Evolutionary conservation across 2,888 invertebrate genomes (phyloP).

Genomic region (Sthenelais limicola): DNA sequence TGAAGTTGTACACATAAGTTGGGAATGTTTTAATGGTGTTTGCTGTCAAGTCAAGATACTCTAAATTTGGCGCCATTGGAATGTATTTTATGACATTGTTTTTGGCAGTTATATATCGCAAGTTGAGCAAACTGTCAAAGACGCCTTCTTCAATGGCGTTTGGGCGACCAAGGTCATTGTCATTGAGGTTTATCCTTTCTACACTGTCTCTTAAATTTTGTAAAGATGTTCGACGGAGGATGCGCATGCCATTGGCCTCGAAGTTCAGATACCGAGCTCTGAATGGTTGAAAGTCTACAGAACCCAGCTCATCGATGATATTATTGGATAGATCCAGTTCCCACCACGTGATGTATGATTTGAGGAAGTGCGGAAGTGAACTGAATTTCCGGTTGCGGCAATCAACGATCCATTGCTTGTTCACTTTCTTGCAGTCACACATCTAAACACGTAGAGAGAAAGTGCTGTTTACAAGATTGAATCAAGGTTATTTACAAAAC

Average conservation of each 20-base stretch:
- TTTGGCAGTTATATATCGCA: neutral
- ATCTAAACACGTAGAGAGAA: neutral
- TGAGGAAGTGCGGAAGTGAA: conserved; percentile 7
- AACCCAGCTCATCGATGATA: neutral
- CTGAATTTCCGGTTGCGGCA: neutral
- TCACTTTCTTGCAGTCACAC: conserved; percentile 14
- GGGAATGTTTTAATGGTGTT: conserved; percentile 6
- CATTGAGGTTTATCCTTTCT: neutral
- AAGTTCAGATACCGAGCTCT: neutral
- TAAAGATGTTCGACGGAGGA: neutral
- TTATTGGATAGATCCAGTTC: conserved; percentile 24
- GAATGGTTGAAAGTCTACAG: conserved; percentile 22
- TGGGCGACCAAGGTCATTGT: neutral
- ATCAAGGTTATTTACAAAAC: too few species aligned
- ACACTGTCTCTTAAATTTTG: neutral
- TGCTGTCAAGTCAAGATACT: neutral
- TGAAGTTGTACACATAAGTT: neutral
- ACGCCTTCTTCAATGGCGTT: conserved; percentile 4
- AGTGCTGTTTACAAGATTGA: neutral
- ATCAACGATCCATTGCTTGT: neutral
- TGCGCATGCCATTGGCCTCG: neutral
- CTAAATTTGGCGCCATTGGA: neutral
- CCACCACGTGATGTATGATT: conserved; percentile 29
- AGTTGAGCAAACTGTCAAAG: neutral
- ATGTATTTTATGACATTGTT: conserved; percentile 7